Evolutionary conservation across 35 echinoderm and acorn worm genomes (phyloP).

Genomic region (Anneissia japonica): DNA sequence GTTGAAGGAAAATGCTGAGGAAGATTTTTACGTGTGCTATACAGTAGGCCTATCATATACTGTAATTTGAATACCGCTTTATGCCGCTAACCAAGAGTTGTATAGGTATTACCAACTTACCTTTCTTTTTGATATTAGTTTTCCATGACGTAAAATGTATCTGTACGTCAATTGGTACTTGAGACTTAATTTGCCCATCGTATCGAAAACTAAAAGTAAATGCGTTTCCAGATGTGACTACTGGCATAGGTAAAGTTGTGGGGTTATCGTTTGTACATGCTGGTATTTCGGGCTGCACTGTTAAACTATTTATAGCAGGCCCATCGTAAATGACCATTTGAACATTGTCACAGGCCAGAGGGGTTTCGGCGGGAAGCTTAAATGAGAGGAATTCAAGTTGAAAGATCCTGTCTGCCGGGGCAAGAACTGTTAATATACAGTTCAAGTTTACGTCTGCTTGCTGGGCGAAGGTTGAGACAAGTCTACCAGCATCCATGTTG

Average conservation of each 20-base stretch:
- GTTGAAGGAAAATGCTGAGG: no score
- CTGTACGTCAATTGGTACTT: not conserved
- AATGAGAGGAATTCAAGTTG: not conserved
- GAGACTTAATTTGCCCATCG: not conserved
- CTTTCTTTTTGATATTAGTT: not conserved
- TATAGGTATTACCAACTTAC: no score
- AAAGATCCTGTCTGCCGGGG: not conserved
- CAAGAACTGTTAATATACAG: not conserved
- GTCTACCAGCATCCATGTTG: not conserved
- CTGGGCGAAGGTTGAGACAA: not conserved
- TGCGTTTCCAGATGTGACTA: not conserved
- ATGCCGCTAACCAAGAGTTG: no score
- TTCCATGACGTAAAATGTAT: not conserved
- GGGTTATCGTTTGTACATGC: not conserved
- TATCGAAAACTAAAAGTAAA: not conserved
- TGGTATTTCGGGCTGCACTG: not conserved
- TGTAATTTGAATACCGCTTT: no score
- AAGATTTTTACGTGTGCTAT: no score
- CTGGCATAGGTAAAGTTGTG: not conserved
- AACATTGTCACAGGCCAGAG: not conserved
- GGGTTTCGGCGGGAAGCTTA: not conserved
- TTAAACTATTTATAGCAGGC: not conserved
- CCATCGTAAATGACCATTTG: not conserved
- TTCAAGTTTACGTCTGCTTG: not conserved
- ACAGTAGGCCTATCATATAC: no score